Conservation (phyloP, 2,113 vertebrate species). For the Casuarius casuarius region DNA sequence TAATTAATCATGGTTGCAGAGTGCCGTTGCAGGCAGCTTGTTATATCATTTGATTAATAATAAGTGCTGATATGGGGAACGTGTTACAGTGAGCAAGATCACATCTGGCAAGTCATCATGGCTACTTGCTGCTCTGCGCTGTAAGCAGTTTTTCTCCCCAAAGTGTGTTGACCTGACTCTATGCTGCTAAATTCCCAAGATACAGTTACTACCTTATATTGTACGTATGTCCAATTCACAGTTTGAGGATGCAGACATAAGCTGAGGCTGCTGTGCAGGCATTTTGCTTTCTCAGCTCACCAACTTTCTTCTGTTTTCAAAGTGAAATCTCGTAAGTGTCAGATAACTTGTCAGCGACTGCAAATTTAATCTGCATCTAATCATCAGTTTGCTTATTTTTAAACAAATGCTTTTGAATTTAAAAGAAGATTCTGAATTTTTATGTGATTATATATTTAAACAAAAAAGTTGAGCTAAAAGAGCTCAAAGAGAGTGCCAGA, state of each 20-base stretch:
- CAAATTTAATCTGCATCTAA: not conserved
- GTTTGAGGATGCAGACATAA: not conserved
- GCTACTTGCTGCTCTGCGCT: not conserved
- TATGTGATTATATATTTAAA: not conserved
- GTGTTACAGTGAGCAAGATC: slow-evolving; percentile 8
- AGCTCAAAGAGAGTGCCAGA: not conserved
- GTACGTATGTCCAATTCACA: not conserved
- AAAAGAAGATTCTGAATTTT: not conserved
- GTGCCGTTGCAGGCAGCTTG: slow-evolving; percentile 55
- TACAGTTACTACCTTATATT: not conserved
- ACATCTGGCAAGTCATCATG: slow-evolving; percentile 30
- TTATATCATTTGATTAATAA: slow-evolving; percentile 53
- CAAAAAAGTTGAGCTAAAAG: not conserved
- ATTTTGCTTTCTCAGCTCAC: not conserved
- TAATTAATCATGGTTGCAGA: slow-evolving; percentile 60
- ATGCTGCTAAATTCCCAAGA: not conserved
- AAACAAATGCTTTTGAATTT: not conserved
- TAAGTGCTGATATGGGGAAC: slow-evolving; percentile 40
- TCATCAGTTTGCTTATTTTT: not conserved
- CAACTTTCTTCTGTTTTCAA: not conserved
- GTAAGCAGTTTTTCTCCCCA: not conserved
- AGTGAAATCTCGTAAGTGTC: not conserved
- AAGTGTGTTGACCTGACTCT: not conserved
- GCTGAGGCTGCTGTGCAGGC: not conserved
- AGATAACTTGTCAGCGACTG: not conserved